Percentiles rank a stretch among this genome's conserved stretches.
Conservation (phyloP, 2,888 invertebrate genomes). For the Eurytoma californica region DNA sequence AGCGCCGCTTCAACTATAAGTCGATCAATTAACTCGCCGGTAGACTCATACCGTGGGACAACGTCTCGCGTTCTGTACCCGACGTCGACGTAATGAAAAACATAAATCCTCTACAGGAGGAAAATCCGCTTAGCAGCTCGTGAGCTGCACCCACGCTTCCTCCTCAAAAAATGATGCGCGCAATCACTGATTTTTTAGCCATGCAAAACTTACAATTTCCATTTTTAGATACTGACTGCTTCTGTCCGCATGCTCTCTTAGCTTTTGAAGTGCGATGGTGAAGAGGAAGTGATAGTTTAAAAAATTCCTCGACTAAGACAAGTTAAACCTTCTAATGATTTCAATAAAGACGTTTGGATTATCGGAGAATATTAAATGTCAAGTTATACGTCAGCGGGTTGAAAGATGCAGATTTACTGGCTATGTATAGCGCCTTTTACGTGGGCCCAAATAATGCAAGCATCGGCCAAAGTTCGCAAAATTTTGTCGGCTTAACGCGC, state of each 20-base stretch:
- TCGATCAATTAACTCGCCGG: slow-evolving; percentile 55
- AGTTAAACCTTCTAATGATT: too few relatives aligned
- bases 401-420: too few relatives aligned
- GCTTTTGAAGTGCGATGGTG: not conserved
- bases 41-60: slow-evolving; percentile 35
- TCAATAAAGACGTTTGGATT: too few relatives aligned
- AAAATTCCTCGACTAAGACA: not conserved
- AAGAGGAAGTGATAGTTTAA: not conserved
- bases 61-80: not conserved
- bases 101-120: not conserved
- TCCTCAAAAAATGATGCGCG: not conserved
- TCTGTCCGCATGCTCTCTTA: too few relatives aligned
- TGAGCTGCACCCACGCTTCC: slow-evolving; percentile 25
- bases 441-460: slow-evolving; percentile 19
- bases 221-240: not conserved
- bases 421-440: not conserved
- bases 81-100: too few relatives aligned
- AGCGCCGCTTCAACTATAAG: slow-evolving; percentile 42
- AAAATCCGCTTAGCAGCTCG: slow-evolving; percentile 19
- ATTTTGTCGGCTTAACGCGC: not conserved
- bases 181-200: not conserved
- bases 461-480: slow-evolving; percentile 30
- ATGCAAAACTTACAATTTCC: slow-evolving; percentile 36
- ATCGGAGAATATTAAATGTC: too few relatives aligned
- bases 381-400: too few relatives aligned